Percentiles rank a stretch among this genome's conserved stretches.
Conservation (phyloP, 2,888 invertebrate species). For the Trilocha varians region DNA sequence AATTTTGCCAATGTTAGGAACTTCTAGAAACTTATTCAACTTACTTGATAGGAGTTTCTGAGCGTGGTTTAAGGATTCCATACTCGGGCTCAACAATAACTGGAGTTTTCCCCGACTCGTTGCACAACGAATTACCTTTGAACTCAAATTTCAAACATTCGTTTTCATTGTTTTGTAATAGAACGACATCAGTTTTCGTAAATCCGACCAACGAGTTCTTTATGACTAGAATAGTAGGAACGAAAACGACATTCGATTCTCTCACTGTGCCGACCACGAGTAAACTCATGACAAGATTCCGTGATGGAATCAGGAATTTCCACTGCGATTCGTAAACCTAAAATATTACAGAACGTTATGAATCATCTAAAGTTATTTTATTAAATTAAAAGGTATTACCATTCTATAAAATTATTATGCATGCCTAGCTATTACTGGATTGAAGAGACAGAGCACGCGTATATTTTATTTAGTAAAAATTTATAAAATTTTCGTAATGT, state of each 20-base stretch:
- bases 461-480: no score
- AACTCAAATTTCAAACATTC: constrained; percentile 67
- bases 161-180: constrained; percentile 70
- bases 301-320: constrained; percentile 74
- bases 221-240: constrained; percentile 72
- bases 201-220: constrained; percentile 76
- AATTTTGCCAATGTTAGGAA: no score
- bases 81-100: constrained; percentile 62
- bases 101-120: constrained; percentile 67
- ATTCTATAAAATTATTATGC: no score
- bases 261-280: constrained; percentile 76
- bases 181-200: constrained; percentile 47
- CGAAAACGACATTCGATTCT: constrained; percentile 76
- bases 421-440: no score
- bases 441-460: no score
- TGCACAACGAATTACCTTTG: constrained; percentile 65
- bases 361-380: no score
- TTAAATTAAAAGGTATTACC: no score
- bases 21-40: constrained; percentile 10
- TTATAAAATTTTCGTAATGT: no score
- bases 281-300: constrained; percentile 69
- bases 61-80: constrained; percentile 60
- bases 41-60: constrained; percentile 69
- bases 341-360: constrained; percentile 8
- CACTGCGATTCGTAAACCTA: constrained; percentile 77